Percentiles rank a stretch among this genome's conserved stretches.
phyloP scores from a whole-genome alignment of 2,888 invertebrate species.

The Machimus atricapillus region DNA sequence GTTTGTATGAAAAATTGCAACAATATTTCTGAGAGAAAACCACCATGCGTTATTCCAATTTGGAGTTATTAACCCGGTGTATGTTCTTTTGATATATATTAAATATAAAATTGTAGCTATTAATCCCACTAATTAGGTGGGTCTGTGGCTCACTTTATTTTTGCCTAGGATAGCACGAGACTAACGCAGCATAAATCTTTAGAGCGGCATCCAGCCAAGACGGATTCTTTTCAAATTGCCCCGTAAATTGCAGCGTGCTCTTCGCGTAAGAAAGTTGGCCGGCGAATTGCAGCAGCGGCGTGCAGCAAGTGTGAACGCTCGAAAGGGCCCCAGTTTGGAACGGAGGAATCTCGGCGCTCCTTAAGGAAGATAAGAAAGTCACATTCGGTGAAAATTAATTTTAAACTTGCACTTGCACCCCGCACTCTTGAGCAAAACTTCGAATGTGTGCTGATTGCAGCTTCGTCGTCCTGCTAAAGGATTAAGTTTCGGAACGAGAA shows the following conservation, averaged over 20 bases:
- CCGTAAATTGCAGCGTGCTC: background rate
- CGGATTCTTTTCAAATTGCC: background rate
- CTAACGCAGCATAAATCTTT: background rate
- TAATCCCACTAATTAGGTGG: slow-evolving; percentile 3
- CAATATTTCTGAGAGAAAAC: background rate
- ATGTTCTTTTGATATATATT: background rate
- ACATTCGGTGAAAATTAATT: slow-evolving; percentile 21
- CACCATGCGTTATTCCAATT: background rate
- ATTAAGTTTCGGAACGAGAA: background rate
- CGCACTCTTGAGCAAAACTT: background rate
- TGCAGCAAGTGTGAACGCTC: slow-evolving; percentile 3
- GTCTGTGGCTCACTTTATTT: background rate
- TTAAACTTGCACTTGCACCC: slow-evolving; percentile 10
- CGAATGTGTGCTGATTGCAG: slow-evolving; percentile 27
- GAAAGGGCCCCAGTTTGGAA: background rate
- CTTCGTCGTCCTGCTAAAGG: background rate
- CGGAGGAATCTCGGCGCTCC: background rate
- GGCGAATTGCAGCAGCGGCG: background rate
- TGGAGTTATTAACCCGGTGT: background rate
- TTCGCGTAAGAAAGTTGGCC: background rate
- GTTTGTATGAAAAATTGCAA: background rate
- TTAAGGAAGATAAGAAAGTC: slow-evolving; percentile 22
- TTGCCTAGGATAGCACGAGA: background rate
- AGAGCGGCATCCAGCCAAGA: background rate
- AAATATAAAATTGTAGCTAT: background rate